phyloP scores from a whole-genome alignment of 2,888 invertebrate genomes.

The Tethea ocularis region DNA sequence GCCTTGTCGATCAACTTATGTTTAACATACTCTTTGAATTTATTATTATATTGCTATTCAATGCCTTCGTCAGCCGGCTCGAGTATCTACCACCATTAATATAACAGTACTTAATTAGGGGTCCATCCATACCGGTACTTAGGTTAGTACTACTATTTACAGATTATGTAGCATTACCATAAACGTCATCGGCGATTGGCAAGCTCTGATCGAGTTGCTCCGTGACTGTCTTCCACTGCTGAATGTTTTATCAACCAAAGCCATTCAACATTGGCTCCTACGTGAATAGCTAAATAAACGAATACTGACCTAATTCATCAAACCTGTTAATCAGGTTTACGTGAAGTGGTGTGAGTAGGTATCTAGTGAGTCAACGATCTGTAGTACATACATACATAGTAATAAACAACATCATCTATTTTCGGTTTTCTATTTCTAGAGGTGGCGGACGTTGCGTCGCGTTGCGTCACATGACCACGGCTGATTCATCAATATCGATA shows the following conservation, averaged over 20 bases:
- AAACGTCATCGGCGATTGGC: too few relatives aligned
- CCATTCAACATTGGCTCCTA: background rate
- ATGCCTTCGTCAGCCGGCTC: too few relatives aligned
- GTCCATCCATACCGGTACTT: too few relatives aligned
- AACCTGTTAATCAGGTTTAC: background rate
- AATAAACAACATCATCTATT: background rate
- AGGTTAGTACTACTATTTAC: too few relatives aligned
- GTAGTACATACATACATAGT: background rate
- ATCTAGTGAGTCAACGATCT: background rate
- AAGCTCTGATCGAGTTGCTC: background rate
- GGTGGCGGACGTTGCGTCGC: background rate
- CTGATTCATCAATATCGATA: conserved; percentile 7
- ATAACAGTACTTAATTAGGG: too few relatives aligned
- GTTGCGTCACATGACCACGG: background rate
- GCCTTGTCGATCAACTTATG: too few relatives aligned
- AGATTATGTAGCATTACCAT: too few relatives aligned
- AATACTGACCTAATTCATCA: background rate
- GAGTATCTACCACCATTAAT: too few relatives aligned
- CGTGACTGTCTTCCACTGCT: background rate
- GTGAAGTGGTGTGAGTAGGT: background rate
- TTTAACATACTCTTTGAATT: too few relatives aligned
- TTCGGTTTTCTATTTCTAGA: background rate
- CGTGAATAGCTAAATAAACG: background rate
- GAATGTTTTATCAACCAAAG: background rate
- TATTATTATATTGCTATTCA: too few relatives aligned